phyloP scores from a whole-genome alignment of 1,140 invertebrate species.

The Dreissena rostriformis region DNA sequence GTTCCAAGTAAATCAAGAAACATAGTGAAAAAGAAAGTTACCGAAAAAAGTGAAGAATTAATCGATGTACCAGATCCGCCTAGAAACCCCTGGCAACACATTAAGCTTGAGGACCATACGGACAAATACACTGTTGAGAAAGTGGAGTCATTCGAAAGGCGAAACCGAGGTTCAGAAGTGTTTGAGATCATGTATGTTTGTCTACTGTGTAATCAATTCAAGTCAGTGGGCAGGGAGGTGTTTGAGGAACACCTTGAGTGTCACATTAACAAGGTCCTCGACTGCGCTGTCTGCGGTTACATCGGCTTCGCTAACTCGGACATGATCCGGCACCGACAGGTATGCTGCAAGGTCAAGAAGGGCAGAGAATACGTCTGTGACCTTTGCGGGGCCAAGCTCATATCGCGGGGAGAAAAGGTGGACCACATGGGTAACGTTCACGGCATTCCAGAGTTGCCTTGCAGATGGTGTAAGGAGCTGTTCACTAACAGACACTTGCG shows the following conservation, averaged over 20 bases:
- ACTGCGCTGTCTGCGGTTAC: conserved; percentile 15
- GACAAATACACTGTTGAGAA: conserved; percentile 31
- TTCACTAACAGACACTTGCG: conserved; percentile 5
- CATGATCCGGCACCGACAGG: background rate
- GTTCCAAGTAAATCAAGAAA: too few species aligned
- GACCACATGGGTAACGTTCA: conserved; percentile 32
- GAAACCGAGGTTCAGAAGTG: conserved; percentile 13
- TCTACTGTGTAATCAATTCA: conserved; percentile 29
- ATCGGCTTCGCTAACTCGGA: conserved; percentile 8
- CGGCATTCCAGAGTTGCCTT: conserved; percentile 18
- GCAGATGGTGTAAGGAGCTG: conserved; percentile 15
- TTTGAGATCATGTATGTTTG: conserved; percentile 18
- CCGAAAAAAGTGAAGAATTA: too few species aligned
- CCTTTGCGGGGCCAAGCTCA: conserved; percentile 23
- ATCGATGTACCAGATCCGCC: too few species aligned
- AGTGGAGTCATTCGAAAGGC: conserved; percentile 29
- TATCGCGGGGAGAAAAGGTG: conserved; percentile 12
- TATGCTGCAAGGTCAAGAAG: background rate
- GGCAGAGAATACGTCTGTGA: conserved; percentile 20
- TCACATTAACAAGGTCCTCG: conserved; percentile 38
- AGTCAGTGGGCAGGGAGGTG: conserved; percentile 22
- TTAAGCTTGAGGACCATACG: conserved; percentile 30
- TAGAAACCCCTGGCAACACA: conserved; percentile 26
- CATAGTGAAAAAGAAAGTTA: too few species aligned
- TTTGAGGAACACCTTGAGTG: conserved; percentile 39